A percentile compares a stretch with the other conserved stretches of the same genome.
Evolutionary conservation across 2,113 vertebrate genomes (phyloP).

Genomic region (Mandrillus leucophaeus): DNA sequence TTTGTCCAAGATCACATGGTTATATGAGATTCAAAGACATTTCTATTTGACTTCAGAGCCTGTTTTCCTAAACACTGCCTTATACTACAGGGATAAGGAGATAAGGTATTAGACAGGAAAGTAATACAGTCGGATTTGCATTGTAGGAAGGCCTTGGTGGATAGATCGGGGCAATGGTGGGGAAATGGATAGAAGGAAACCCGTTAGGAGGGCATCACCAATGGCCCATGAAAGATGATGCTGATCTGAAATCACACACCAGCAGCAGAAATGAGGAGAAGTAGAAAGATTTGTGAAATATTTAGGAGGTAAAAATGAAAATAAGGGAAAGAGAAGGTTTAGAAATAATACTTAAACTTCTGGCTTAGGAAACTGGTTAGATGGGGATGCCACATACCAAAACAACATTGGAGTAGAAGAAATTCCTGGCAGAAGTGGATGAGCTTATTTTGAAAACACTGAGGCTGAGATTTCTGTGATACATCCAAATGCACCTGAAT

Average conservation of each 20-base stretch:
- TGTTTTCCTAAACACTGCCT: not conserved
- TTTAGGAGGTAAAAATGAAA: not conserved
- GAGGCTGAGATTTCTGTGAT: not conserved
- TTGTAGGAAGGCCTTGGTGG: not conserved
- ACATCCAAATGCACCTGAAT: not conserved
- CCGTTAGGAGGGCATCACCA: not conserved
- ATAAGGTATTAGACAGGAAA: not conserved
- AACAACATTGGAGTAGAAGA: not conserved
- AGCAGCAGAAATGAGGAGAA: not conserved
- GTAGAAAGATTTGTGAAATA: not conserved
- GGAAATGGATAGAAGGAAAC: not conserved
- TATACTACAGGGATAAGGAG: not conserved
- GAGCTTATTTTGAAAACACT: not conserved
- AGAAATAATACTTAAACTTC: not conserved
- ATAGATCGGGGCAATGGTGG: not conserved
- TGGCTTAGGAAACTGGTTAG: not conserved
- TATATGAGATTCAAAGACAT: not conserved
- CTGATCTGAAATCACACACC: not conserved
- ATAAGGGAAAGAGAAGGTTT: not conserved
- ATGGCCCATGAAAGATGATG: not conserved
- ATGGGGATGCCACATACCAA: not conserved
- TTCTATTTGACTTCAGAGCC: not conserved
- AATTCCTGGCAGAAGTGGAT: not conserved
- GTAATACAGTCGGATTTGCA: not conserved
- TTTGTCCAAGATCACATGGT: not conserved